These are phyloP conservation scores for Urophycis tenuis DNA, from an alignment of 2,797 vertebrate species.

Conservation along the genomic window DNA sequence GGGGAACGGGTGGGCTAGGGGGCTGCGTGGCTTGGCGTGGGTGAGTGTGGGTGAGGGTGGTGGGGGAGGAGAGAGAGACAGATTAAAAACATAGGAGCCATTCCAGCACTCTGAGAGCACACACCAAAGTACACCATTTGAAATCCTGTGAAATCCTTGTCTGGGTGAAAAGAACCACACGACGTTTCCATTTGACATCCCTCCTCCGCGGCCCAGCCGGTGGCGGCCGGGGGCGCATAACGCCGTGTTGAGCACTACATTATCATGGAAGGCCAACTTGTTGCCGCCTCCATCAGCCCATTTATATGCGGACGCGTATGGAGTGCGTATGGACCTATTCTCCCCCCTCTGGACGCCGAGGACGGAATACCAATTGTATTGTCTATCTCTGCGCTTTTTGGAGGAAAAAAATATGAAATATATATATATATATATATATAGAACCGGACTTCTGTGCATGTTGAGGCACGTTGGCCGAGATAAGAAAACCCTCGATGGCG, in stretches of 20 bases:
- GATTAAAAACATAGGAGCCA: slow-evolving; percentile 63
- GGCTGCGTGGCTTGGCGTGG: slow-evolving; percentile 5
- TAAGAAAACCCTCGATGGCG: neutral
- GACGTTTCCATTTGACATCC: slow-evolving; percentile 71
- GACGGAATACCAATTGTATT: neutral
- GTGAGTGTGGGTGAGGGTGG: slow-evolving; percentile 30
- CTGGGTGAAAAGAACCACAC: slow-evolving; percentile 71
- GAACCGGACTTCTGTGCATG: neutral
- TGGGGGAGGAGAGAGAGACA: slow-evolving; percentile 56
- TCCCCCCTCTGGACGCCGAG: neutral
- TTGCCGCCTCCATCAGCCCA: neutral
- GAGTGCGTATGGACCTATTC: neutral
- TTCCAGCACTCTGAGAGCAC: slow-evolving; percentile 46
- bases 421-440: no score
- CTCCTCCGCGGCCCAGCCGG: slow-evolving; percentile 27
- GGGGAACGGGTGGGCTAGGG: slow-evolving; percentile 39
- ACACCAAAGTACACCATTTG: slow-evolving; percentile 49
- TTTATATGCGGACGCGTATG: neutral
- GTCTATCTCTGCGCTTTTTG: neutral
- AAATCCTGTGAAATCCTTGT: slow-evolving; percentile 66
- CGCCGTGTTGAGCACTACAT: no score
- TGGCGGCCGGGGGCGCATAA: no score
- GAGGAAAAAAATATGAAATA: no score
- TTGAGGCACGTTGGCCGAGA: neutral
- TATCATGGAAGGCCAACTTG: no score